phyloP scores from a whole-genome alignment of 2,888 invertebrate species.

The Torymus tubicola region DNA sequence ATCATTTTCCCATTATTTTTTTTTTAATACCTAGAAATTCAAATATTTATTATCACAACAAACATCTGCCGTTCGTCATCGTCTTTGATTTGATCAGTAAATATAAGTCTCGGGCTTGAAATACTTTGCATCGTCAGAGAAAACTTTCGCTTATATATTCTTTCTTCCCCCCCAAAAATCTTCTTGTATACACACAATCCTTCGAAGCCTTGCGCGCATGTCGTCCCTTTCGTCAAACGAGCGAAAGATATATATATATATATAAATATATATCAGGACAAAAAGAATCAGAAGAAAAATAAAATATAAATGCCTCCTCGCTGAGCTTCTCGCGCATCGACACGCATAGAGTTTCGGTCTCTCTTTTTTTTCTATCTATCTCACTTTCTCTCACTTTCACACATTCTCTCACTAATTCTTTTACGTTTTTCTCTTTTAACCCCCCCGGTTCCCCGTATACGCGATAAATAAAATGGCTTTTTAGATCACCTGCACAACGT shows the following conservation, averaged over 20 bases:
- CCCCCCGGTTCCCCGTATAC: constrained; percentile 24
- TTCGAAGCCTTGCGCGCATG: background rate
- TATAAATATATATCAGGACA: background rate
- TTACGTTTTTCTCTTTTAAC: no score
- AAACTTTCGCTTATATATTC: constrained; percentile 37
- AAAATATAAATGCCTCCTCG: constrained; percentile 57
- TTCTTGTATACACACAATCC: background rate
- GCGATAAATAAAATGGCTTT: constrained; percentile 52
- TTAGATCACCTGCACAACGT: constrained; percentile 54
- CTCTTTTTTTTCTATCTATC: constrained; percentile 43
- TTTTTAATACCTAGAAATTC: constrained; percentile 55
- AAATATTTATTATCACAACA: constrained; percentile 73
- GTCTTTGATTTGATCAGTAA: constrained; percentile 71
- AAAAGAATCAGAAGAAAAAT: background rate
- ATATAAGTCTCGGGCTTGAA: constrained; percentile 59
- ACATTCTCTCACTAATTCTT: constrained; percentile 49
- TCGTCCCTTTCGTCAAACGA: no score
- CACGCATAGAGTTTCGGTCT: constrained; percentile 38
- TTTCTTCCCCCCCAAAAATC: constrained; percentile 33
- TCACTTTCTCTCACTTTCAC: constrained; percentile 4
- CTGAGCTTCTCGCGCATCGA: constrained; percentile 58
- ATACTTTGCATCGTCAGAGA: constrained; percentile 53
- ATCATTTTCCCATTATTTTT: no score
- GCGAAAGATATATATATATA: no score
- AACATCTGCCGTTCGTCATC: constrained; percentile 64